Base-by-base conservation (phyloP, 30 jellyfish, hydroid and myxozoan genomes). In the Cassiopea xamachana region DNA sequence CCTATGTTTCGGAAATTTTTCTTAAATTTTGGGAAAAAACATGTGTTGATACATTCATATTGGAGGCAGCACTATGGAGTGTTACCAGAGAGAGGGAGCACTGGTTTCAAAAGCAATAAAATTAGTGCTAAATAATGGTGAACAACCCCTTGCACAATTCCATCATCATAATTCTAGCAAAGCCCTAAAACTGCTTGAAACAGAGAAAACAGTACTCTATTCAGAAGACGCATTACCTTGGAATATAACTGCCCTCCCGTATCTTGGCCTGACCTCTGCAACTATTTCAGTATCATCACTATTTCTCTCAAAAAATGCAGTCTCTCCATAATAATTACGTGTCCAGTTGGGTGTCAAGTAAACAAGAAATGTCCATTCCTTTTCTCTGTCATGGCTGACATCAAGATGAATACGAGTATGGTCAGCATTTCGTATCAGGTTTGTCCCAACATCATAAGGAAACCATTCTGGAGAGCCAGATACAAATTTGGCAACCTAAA, bases 261-360 rank as follows among this genome's bases (percentile, higher is more conserved):
- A 94, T 71, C 92, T 47, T 12, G 98, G 98, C 64, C 93, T 80
- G 8, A 94, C 98, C 82, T 94, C 98, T 47, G 98, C 98, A 17
- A 90, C 96, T 47, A 94, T 88, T 39, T 94, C 98, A 6, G 97
- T 90, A 79, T 90, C 97, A 87, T 94, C 98, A 59, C 94, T 85
- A 89, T 89, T 94, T 62, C 86, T 73, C 60, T 94, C 98, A 77
- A 90, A 90, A 88, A 86, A 94, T 6, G 96, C 95, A 0, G 98
- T 94, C 70, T 94, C 98, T 15, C 98, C 98, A 68, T 94, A 94
- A 78, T 89, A 73, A 73, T 94, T 86, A 59, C 84, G 92, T 13
- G 98, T 94, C 98, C 97, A 94, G 82, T 94, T 88, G 43, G 98
- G 97, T 48, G 78, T 94, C 82, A 94, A 84, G 86, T 94, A 94